A percentile compares a stretch with the other conserved stretches of the same genome.
Conservation (phyloP, 2,113 vertebrate genomes). For the Paedocypris sp. region DNA sequence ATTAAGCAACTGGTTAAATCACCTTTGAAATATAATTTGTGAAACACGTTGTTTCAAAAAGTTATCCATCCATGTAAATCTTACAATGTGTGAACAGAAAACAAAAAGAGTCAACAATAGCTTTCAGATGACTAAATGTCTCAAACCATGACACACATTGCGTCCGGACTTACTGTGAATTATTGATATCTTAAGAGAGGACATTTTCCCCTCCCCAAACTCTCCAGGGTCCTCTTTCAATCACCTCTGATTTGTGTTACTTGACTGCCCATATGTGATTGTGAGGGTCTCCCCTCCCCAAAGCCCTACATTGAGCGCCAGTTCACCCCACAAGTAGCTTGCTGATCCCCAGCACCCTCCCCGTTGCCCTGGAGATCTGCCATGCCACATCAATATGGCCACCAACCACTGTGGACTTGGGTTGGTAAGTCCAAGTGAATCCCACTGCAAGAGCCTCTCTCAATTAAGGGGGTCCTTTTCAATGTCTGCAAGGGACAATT, state of each 20-base stretch:
- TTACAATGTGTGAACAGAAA: too few relatives aligned
- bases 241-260: slow-evolving; percentile 64
- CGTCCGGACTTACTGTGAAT: slow-evolving; percentile 47
- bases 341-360: slow-evolving; percentile 33
- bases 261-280: slow-evolving; percentile 52
- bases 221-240: slow-evolving; percentile 55
- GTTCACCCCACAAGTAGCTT: slow-evolving; percentile 30
- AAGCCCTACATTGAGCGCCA: slow-evolving; percentile 27
- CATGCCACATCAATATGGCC: slow-evolving; percentile 39
- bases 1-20: too few relatives aligned
- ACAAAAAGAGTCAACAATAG: slow-evolving; percentile 16
- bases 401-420: slow-evolving; percentile 32
- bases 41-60: slow-evolving; percentile 21
- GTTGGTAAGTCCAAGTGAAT: slow-evolving; percentile 33
- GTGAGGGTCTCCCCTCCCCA: slow-evolving; percentile 24
- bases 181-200: slow-evolving; percentile 66
- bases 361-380: slow-evolving; percentile 35
- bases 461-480: slow-evolving; percentile 34
- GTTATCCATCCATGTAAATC: slow-evolving; percentile 23
- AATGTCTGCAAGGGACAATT: slow-evolving; percentile 34
- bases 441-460: slow-evolving; percentile 26
- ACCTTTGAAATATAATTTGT: too few relatives aligned
- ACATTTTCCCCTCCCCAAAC: slow-evolving; percentile 46
- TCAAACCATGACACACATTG: slow-evolving; percentile 25
- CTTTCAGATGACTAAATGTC: slow-evolving; percentile 37